A percentile compares a stretch with the other conserved stretches of the same genome.
Conservation (phyloP, 2,888 invertebrate genomes). For the Tigriopus californicus region DNA sequence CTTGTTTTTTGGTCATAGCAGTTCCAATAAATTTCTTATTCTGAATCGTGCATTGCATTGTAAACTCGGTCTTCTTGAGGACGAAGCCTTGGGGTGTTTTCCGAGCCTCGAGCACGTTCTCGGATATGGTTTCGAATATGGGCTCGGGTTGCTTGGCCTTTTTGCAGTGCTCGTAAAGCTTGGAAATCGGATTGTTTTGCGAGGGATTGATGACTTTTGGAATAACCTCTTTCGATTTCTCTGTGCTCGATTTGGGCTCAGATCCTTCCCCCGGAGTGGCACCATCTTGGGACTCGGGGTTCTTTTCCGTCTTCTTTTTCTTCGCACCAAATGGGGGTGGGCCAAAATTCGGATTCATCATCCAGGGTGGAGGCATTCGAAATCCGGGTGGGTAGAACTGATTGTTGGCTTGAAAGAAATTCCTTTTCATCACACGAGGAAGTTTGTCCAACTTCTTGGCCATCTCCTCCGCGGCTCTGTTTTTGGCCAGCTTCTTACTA, state of each 20-base stretch:
- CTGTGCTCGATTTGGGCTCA: not conserved
- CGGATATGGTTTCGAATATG: not conserved
- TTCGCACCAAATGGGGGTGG: not conserved
- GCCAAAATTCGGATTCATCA: not conserved
- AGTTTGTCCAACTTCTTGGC: slow-evolving; percentile 4
- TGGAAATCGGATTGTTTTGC: slow-evolving; percentile 9
- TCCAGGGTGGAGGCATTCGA: not conserved
- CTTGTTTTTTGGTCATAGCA: slow-evolving; percentile 1
- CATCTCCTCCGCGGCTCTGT: slow-evolving; percentile 14
- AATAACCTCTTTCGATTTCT: not conserved
- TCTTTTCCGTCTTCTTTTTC: not conserved
- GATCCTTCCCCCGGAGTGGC: not conserved
- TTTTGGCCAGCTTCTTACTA: slow-evolving; percentile 7
- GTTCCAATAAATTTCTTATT: not conserved
- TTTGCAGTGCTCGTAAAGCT: slow-evolving; percentile 6
- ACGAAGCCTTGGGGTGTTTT: not conserved
- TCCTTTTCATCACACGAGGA: not conserved
- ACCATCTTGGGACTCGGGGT: not conserved
- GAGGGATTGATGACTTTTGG: slow-evolving; percentile 2
- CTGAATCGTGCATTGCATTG: not conserved
- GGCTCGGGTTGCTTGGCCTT: slow-evolving; percentile 6
- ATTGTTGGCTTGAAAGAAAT: not conserved
- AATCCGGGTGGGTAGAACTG: no score
- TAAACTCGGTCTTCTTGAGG: slow-evolving; percentile 4
- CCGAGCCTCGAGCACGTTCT: not conserved